Base-by-base conservation (phyloP, 64 coral and sea anemone genomes). In the Montipora efflorescens region DNA sequence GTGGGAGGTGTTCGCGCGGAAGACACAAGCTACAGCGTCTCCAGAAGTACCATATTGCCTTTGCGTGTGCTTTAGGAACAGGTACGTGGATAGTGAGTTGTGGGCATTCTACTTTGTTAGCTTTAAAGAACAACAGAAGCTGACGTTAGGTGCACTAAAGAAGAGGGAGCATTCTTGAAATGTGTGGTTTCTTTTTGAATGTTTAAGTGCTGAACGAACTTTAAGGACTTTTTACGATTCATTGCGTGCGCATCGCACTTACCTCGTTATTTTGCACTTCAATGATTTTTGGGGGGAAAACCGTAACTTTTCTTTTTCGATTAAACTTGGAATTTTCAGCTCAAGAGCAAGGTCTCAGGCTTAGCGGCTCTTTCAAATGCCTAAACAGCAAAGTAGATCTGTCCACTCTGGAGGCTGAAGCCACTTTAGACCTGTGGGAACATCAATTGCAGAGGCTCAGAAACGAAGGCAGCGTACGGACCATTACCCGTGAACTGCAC, bases 381-480 rank as follows among this genome's bases (percentile, higher is more conserved):
- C 62, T 99, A 12, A 94, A 91, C 79, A 99, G 95, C 90, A 96
- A 99, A 94, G 97, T 96, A 51, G 97, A 98, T 75, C 73, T 98
- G 19, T 91, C 97, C 44, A 96, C 87, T 6, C 91, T 94, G 48
- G 97, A 98, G 77, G 97, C 97, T 50, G 94, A 98, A 67, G 91
- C 97, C 36, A 98, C 97, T 1, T 14, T 98, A 49, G 94, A 94
- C 70, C 77, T 98, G 79, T 98, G 97, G 96, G 96, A 98, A 79
- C 89, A 98, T 62, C 96, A 98, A 82, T 82, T 98, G 74, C 76
- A 50, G 21, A 93, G 97, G 76, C 93, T 96, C 36, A 92, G 97
- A 6, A 96, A 94, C 36, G 94, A 96, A 57, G 79, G 75, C 51
- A 98, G 83, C 53, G 91, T 96, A 22, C 88, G 97, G 58, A 91